These are phyloP conservation scores for Sialis lutaria DNA, from an alignment of 2,888 invertebrate species.

Conservation along the genomic window DNA sequence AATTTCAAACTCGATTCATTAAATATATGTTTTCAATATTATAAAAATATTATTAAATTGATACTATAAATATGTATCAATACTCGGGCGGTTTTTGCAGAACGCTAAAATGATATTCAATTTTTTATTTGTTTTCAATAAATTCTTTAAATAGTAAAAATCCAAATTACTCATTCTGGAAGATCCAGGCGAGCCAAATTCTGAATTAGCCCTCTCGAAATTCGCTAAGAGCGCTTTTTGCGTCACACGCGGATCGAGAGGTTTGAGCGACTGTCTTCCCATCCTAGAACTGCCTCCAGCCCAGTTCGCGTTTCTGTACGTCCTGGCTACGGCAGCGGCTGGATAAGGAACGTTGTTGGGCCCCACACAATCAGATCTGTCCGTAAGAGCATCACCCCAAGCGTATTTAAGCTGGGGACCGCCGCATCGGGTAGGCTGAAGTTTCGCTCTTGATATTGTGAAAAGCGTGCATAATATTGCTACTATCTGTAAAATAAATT, in stretches of 20 bases:
- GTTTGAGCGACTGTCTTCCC: constrained; percentile 39
- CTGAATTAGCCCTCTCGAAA: constrained; percentile 32
- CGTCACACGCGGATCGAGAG: constrained; percentile 57
- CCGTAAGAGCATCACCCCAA: constrained; percentile 74
- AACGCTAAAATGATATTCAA: no score
- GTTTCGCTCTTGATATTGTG: neutral
- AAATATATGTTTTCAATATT: no score
- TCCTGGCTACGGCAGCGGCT: constrained; percentile 61
- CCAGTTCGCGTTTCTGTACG: constrained; percentile 40
- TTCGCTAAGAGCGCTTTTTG: constrained; percentile 48
- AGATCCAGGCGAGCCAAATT: neutral
- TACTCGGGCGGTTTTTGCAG: no score
- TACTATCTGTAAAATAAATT: no score
- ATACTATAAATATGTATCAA: no score
- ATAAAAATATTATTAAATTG: no score
- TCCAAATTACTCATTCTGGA: no score
- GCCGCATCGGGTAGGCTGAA: constrained; percentile 15
- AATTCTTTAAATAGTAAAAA: no score
- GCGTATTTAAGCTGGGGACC: constrained; percentile 61
- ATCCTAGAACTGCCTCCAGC: constrained; percentile 51
- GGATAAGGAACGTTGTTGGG: constrained; percentile 75
- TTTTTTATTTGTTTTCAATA: no score
- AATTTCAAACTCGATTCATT: no score
- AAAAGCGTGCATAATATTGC: neutral
- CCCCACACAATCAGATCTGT: constrained; percentile 59